phyloP scores from a whole-genome alignment of 2,888 invertebrate species.

The Ectemnius lituratus region DNA sequence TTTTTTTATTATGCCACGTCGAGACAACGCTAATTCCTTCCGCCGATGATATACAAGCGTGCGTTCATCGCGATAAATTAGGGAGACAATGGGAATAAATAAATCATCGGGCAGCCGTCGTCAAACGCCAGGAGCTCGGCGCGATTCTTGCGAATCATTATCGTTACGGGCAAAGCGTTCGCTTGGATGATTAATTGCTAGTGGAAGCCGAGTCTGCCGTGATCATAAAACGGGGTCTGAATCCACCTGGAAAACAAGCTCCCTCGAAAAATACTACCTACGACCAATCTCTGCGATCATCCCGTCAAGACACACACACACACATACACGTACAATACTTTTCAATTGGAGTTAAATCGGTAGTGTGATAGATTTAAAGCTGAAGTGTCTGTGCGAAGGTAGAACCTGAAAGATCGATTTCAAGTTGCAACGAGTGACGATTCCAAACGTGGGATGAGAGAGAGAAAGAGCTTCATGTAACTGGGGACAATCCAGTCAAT shows the following conservation, averaged over 20 bases:
- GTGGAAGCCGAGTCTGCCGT: neutral
- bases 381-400: no score
- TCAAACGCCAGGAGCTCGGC: neutral
- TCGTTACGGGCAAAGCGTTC: neutral
- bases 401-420: no score
- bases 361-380: no score
- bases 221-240: no score
- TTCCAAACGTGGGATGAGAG: constrained; percentile 3
- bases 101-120: constrained; percentile 10
- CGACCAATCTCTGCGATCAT: no score
- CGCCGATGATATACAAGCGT: neutral
- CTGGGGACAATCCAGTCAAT: constrained; percentile 51
- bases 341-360: no score
- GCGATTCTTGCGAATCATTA: constrained; percentile 6
- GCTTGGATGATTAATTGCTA: neutral
- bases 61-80: constrained; percentile 7
- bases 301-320: no score
- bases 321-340: no score
- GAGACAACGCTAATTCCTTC: neutral
- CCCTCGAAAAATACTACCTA: no score
- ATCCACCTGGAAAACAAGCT: no score
- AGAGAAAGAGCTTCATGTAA: constrained; percentile 19
- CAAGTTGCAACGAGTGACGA: no score
- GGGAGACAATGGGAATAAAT: constrained; percentile 7
- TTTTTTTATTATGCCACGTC: no score